These are phyloP conservation scores for Tiliacea aurago DNA, from an alignment of 2,888 invertebrate species.

Conservation along the genomic window DNA sequence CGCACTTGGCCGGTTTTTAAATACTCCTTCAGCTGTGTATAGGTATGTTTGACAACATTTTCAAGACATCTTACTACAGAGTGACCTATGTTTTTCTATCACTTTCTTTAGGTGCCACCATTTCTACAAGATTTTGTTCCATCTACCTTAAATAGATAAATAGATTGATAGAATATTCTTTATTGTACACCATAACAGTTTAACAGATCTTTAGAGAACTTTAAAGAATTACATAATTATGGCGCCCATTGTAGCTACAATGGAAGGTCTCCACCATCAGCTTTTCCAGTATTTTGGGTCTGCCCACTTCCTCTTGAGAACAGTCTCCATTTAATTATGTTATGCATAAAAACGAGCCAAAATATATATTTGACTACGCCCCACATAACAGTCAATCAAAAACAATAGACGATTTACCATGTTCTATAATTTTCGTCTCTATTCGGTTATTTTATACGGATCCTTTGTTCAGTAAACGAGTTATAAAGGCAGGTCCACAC, in stretches of 20 bases:
- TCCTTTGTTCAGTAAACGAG: conserved; percentile 41
- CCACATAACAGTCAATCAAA: background rate
- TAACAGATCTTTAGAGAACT: no score
- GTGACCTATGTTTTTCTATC: no score
- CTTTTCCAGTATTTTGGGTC: background rate
- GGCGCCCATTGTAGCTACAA: no score
- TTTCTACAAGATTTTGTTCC: background rate
- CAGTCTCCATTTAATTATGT: background rate
- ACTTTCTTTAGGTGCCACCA: background rate
- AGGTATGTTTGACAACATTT: background rate
- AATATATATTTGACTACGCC: conserved; percentile 3
- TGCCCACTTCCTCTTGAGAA: background rate
- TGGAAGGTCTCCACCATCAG: no score
- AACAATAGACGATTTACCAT: conserved; percentile 3
- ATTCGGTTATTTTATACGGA: conserved; percentile 23
- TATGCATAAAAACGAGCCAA: background rate
- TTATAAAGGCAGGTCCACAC: conserved; percentile 34
- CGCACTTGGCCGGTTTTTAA: no score
- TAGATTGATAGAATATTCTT: no score
- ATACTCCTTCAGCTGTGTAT: background rate
- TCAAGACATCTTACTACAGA: background rate
- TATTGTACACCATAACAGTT: no score
- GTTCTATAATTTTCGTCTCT: conserved; percentile 9
- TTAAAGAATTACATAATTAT: no score
- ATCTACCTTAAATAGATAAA: background rate